Base-by-base conservation (phyloP, 1,140 invertebrate species). In the Neoseiulus cucumeris region DNA sequence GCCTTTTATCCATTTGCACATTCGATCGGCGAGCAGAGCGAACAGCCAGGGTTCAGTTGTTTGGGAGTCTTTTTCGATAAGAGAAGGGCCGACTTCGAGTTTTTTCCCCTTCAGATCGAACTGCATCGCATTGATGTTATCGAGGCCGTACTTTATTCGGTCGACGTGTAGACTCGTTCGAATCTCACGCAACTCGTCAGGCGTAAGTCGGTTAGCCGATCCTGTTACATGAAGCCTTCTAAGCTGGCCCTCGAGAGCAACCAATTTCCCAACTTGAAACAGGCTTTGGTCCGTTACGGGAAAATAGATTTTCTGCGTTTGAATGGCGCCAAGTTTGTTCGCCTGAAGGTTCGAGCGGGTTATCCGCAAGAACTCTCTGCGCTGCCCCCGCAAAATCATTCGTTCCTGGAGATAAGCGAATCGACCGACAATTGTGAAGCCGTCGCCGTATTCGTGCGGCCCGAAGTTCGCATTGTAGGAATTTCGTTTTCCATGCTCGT, bases 301-400 rank as follows among this genome's bases (percentile, higher is more conserved):
- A 59, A 59, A 59, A 33, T 59, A 25, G 22, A 59, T 59, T 2
- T 59, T 59, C 51, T 59, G 51, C 14, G 51, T 59, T 25, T 59
- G 51, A 17, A 59, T 59, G 14, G 25, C 25, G 14, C 51, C 51
- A n/a, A 59, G 33, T 25, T 59, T 59, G 51, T 59, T 59, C 33
- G 51, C 14, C 22, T 59, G 51, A 9, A 59, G 51, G 22, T 25
- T 59, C 1, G 51, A 18, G 14, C 51, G 25, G 6, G 51, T 59
- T 1, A 59, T 25, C 2, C 51, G 51, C 14, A 59, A 20, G 51
- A 25, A 33, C 22, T 59, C 51, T 14, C 51, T 12, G 2, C 51
- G 14, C 14, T 25, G n/a, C 17, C 22, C 51, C 22, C 51, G 51
- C 25, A 59, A 33, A 33, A 59, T 59, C 51, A 59, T 59, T 5